phyloP scores from a whole-genome alignment of 2,113 vertebrate species.

The Brachirus orientalis region DNA sequence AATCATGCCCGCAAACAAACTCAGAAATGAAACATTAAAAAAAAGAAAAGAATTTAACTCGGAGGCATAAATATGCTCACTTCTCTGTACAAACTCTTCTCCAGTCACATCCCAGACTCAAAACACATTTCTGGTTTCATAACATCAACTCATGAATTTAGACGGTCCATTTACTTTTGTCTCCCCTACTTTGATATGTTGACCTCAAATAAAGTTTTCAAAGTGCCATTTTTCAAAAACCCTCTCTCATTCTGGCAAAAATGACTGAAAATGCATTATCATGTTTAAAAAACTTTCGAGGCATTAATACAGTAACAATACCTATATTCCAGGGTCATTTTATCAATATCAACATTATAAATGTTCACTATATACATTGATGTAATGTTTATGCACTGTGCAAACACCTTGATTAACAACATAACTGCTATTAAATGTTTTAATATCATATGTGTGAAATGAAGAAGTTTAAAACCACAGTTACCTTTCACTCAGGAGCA shows the following conservation, averaged over 20 bases:
- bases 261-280: not conserved
- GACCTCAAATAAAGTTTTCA: constrained; percentile 23
- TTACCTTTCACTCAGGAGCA: too few species aligned
- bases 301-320: too few species aligned
- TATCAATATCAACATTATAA: too few species aligned
- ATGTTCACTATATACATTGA: too few species aligned
- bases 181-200: not conserved
- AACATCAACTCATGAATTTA: not conserved
- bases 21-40: not conserved
- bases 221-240: constrained; percentile 14
- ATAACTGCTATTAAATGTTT: too few species aligned
- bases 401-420: too few species aligned
- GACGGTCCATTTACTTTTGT: not conserved
- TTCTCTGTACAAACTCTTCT: not conserved
- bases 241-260: constrained; percentile 16
- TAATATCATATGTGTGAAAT: too few species aligned
- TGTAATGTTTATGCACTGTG: too few species aligned
- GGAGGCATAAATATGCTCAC: not conserved
- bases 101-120: constrained; percentile 1
- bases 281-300: too few species aligned
- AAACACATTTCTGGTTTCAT: not conserved
- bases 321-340: too few species aligned
- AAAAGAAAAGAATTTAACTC: not conserved
- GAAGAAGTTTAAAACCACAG: too few species aligned
- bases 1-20: not conserved